Conservation (phyloP, 2,888 invertebrate genomes). For the Odontocerum albicorne region DNA sequence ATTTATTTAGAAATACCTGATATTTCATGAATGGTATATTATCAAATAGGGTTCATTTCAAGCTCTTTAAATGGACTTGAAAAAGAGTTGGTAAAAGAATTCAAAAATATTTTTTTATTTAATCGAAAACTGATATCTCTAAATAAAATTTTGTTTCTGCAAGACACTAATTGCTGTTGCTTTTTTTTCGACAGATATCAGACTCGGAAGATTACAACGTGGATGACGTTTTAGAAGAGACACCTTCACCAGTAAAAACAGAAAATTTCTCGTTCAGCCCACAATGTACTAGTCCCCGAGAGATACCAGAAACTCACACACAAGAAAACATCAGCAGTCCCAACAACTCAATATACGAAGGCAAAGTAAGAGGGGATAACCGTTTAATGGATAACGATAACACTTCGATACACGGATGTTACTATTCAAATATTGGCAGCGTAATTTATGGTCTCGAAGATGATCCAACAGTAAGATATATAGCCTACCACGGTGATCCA, state of each 20-base stretch:
- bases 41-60: no score
- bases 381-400: constrained; percentile 31
- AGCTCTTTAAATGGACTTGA: no score
- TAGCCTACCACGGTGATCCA: constrained; percentile 12
- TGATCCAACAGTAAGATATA: constrained; percentile 12
- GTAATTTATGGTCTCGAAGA: constrained; percentile 23
- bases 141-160: no score
- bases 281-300: background rate
- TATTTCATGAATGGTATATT: no score
- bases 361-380: constrained; percentile 13
- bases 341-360: constrained; percentile 6
- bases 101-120: no score
- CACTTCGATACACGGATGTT: constrained; percentile 14
- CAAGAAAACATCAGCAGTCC: background rate
- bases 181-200: constrained; percentile 17
- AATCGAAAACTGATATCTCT: no score
- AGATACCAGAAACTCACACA: constrained; percentile 1
- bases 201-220: constrained; percentile 26
- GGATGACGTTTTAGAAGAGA: constrained; percentile 16
- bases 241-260: constrained; percentile 14
- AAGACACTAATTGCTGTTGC: no score
- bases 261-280: constrained; percentile 22
- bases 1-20: no score
- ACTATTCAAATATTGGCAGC: constrained; percentile 19
- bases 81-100: no score